Evolutionary conservation across 1,140 invertebrate species (phyloP).

Genomic region (Monochamus saltuarius): DNA sequence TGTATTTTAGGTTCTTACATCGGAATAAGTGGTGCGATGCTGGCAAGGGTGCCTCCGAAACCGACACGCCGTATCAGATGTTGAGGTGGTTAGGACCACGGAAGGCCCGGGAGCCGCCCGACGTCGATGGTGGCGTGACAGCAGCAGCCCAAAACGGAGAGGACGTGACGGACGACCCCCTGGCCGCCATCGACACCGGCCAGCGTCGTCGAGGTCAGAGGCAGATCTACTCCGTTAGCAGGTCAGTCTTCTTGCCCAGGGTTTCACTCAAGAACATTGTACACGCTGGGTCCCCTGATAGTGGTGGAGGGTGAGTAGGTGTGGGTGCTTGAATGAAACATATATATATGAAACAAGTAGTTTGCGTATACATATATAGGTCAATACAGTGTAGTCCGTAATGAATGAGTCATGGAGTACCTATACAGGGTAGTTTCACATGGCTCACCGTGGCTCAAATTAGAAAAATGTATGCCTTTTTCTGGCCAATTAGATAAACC

Average conservation of each 20-base stretch:
- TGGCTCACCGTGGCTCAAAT: too few species aligned
- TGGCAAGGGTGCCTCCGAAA: too few species aligned
- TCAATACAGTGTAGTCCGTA: too few species aligned
- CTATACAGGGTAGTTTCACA: too few species aligned
- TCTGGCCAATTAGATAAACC: too few species aligned
- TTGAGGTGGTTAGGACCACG: conserved; percentile 36
- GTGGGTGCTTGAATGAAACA: not conserved
- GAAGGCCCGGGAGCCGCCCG: conserved; percentile 17
- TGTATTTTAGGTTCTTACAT: too few species aligned
- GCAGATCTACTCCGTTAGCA: conserved; percentile 39
- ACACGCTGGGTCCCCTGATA: not conserved
- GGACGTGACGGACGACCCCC: conserved; percentile 34
- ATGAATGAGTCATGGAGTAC: too few species aligned
- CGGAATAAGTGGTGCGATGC: too few species aligned
- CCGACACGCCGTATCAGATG: conserved; percentile 15
- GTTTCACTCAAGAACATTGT: conserved; percentile 13
- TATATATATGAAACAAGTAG: not conserved
- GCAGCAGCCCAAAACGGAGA: conserved; percentile 10
- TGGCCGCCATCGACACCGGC: conserved; percentile 28
- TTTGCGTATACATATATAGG: too few species aligned
- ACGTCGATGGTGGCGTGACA: conserved; percentile 1
- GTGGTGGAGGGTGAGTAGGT: conserved; percentile 17
- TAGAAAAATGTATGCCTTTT: too few species aligned
- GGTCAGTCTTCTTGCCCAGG: conserved; percentile 23
- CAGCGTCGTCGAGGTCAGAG: conserved; percentile 5